These are phyloP conservation scores for Endotricha flammealis DNA, from an alignment of 2,888 invertebrate genomes.

Conservation along the genomic window DNA sequence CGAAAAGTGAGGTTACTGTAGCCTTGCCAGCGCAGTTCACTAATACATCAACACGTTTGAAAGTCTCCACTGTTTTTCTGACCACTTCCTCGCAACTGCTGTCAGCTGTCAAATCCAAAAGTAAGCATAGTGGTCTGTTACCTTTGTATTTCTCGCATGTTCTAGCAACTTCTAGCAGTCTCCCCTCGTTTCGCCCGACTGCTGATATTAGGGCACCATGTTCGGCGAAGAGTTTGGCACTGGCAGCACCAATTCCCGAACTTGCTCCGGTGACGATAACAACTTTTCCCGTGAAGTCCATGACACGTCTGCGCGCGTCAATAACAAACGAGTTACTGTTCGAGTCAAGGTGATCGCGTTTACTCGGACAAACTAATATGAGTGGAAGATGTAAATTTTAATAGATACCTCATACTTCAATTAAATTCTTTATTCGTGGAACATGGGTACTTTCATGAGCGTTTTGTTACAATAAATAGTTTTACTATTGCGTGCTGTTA, in stretches of 20 bases:
- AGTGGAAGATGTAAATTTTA: too few species aligned
- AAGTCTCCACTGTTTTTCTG: slow-evolving; percentile 39
- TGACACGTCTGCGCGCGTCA: slow-evolving; percentile 13
- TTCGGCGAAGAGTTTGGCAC: slow-evolving; percentile 45
- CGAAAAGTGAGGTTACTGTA: slow-evolving; percentile 42
- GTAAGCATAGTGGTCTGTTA: slow-evolving; percentile 37
- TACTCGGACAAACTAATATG: slow-evolving; percentile 3
- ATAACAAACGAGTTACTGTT: slow-evolving; percentile 5
- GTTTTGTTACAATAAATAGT: too few species aligned
- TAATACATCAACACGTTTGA: slow-evolving; percentile 41
- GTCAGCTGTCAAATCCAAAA: slow-evolving; percentile 38
- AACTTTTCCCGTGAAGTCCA: slow-evolving; percentile 48
- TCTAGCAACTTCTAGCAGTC: slow-evolving; percentile 36
- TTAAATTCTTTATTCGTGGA: too few species aligned
- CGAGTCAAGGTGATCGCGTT: slow-evolving; percentile 9
- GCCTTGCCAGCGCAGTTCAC: slow-evolving; percentile 51
- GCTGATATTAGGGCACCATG: slow-evolving; percentile 41
- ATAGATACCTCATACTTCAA: too few species aligned
- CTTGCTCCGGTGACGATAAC: slow-evolving; percentile 53
- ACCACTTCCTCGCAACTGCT: slow-evolving; percentile 45
- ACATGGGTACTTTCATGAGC: too few species aligned
- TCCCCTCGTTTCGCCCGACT: slow-evolving; percentile 44
- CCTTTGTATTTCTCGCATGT: slow-evolving; percentile 35
- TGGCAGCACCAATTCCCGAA: slow-evolving; percentile 54
- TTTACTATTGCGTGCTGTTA: too few species aligned